Evolutionary conservation across 2,888 invertebrate genomes (phyloP).

Genomic region (Plagodis pulveraria): DNA sequence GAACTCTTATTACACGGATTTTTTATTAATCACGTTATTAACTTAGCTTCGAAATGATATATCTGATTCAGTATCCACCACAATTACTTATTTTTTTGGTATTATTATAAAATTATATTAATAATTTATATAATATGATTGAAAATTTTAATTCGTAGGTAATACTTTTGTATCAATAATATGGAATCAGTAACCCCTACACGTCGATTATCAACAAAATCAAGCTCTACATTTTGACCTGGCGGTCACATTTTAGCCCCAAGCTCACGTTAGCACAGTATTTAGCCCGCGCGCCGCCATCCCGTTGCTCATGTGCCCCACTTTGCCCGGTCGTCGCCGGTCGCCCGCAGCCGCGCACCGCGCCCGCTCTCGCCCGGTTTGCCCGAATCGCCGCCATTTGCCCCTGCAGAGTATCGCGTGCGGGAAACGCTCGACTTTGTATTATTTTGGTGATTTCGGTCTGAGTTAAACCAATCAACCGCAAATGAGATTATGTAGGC

Average conservation of each 20-base stretch:
- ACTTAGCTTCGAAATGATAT: no score
- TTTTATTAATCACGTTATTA: no score
- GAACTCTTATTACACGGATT: no score
- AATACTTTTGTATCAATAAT: no score
- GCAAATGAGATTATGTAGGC: slow-evolving; percentile 41
- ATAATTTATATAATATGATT: no score
- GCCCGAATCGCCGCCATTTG: slow-evolving; percentile 10
- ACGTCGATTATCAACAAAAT: slow-evolving; percentile 37
- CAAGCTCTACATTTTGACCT: slow-evolving; percentile 1
- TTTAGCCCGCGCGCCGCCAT: not conserved
- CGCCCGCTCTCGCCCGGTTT: not conserved
- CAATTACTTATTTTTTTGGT: no score
- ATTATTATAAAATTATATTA: no score
- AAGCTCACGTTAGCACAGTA: not conserved
- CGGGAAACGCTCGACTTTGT: slow-evolving; percentile 13
- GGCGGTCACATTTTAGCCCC: not conserved
- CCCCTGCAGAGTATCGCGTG: slow-evolving; percentile 20
- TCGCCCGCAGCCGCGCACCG: not conserved
- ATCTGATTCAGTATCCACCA: no score
- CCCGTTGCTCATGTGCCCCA: slow-evolving; percentile 7
- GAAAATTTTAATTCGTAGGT: no score
- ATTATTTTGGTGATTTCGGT: slow-evolving; percentile 42
- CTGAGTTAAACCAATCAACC: slow-evolving; percentile 40
- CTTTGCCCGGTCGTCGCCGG: slow-evolving; percentile 11
- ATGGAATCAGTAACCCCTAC: slow-evolving; percentile 16